These are phyloP conservation scores for Melanaphis sacchari DNA, from an alignment of 1,140 invertebrate species.

Conservation along the genomic window DNA sequence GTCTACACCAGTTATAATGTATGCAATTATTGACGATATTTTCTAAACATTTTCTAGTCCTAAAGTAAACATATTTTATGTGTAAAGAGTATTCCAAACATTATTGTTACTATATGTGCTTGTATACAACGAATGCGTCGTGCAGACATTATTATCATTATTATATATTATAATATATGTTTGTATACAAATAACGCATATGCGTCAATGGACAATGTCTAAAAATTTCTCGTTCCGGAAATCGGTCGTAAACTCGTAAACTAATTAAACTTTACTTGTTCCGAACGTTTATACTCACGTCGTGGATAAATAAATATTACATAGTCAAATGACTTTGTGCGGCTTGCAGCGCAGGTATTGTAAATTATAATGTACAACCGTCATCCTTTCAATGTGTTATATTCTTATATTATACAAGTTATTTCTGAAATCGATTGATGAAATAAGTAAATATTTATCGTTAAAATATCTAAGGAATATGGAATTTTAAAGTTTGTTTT, in stretches of 20 bases:
- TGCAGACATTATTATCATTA: neutral
- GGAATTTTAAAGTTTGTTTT: neutral
- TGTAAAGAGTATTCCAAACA: neutral
- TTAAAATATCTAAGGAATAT: neutral
- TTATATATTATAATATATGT: neutral
- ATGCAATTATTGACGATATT: neutral
- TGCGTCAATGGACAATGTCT: neutral
- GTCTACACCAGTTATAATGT: neutral
- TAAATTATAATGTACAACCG: neutral
- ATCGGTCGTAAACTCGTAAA: constrained; percentile 16
- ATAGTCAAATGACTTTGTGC: neutral
- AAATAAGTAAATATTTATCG: neutral
- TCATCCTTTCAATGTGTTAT: neutral
- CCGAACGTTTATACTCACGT: neutral
- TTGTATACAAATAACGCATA: neutral
- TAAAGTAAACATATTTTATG: constrained; percentile 5
- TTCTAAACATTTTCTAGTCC: neutral
- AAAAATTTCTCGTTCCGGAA: neutral
- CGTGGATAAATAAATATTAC: neutral
- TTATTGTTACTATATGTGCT: neutral
- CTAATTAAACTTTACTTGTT: constrained; percentile 30
- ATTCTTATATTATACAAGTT: neutral
- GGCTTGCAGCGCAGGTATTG: neutral
- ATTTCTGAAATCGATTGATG: neutral
- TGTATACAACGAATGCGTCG: neutral